phyloP scores from a whole-genome alignment of 2,113 vertebrate genomes.

The Cisticola juncidis region DNA sequence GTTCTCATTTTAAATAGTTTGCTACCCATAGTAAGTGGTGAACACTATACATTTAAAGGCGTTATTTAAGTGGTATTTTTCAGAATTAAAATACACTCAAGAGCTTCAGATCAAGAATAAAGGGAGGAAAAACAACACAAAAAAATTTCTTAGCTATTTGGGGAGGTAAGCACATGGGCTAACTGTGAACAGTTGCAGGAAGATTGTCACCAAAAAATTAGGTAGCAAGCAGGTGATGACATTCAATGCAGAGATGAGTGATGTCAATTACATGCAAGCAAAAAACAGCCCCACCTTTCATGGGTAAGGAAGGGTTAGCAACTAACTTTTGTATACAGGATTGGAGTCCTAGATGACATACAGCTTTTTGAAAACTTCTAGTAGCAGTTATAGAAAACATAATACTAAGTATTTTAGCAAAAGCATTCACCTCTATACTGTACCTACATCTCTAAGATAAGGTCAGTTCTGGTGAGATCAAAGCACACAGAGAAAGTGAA shows the following conservation, averaged over 20 bases:
- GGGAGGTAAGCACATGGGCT: background rate
- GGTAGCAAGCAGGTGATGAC: background rate
- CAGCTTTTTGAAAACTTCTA: background rate
- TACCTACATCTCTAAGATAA: background rate
- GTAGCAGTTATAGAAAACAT: background rate
- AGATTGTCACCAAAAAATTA: background rate
- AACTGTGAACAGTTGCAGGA: background rate
- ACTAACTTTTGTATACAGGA: accelerated
- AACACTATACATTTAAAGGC: background rate
- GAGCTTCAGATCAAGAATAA: background rate
- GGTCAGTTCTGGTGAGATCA: background rate
- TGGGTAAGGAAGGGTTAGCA: background rate
- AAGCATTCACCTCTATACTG: background rate
- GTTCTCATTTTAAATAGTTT: background rate
- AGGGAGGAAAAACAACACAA: background rate
- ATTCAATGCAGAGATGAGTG: background rate
- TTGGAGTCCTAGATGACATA: background rate
- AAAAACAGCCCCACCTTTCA: background rate
- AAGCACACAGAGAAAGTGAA: background rate
- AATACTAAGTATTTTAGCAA: background rate
- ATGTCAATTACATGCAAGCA: background rate
- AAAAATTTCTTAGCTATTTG: background rate
- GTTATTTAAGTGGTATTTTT: background rate
- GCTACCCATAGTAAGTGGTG: background rate
- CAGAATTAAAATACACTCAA: background rate